Percentiles rank a stretch among this genome's conserved stretches.
phyloP scores from a whole-genome alignment of 2,888 invertebrate species.

The Blera fallax region DNA sequence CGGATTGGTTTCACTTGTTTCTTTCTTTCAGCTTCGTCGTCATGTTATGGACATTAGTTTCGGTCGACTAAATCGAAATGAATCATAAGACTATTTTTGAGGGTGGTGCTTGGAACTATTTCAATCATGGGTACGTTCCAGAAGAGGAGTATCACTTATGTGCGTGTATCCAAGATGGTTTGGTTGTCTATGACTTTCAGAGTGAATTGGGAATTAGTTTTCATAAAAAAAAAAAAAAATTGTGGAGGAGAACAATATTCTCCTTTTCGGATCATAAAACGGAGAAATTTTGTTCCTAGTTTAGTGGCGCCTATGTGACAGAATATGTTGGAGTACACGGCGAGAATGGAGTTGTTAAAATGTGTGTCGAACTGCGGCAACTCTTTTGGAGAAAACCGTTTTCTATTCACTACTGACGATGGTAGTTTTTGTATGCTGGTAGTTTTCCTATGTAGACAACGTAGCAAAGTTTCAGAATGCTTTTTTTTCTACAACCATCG shows the following conservation, averaged over 20 bases:
- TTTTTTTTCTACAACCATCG: too few relatives aligned
- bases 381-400: too few relatives aligned
- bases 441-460: too few relatives aligned
- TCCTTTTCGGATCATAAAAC: slow-evolving; percentile 36
- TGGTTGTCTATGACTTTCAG: slow-evolving; percentile 5
- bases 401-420: too few relatives aligned
- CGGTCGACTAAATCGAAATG: slow-evolving; percentile 58
- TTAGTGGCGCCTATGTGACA: slow-evolving; percentile 26
- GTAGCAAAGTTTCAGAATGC: too few relatives aligned
- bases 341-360: not conserved
- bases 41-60: slow-evolving; percentile 53
- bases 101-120: not conserved
- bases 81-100: slow-evolving; percentile 28
- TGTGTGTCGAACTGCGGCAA: not conserved
- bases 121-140: not conserved
- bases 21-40: slow-evolving; percentile 1
- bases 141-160: not conserved
- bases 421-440: too few relatives aligned
- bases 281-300: slow-evolving; percentile 4
- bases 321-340: not conserved
- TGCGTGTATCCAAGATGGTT: too few relatives aligned
- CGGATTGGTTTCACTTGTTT: slow-evolving; percentile 37
- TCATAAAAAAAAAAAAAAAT: not conserved
- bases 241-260: not conserved
- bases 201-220: slow-evolving; percentile 22